phyloP scores from a whole-genome alignment of 2,113 vertebrate species.

The Plectropomus leopardus region DNA sequence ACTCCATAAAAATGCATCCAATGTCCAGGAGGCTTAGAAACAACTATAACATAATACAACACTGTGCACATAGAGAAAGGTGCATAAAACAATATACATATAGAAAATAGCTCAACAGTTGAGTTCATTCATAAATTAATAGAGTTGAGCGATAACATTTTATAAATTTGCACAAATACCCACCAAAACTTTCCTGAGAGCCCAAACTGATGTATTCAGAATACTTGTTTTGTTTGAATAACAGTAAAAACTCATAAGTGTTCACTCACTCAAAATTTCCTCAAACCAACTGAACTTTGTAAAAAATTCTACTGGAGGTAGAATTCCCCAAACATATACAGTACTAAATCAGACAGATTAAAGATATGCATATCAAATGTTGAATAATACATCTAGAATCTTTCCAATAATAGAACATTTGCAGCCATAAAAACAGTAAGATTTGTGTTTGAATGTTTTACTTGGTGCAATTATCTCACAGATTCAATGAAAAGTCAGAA shows the following conservation, averaged over 20 bases:
- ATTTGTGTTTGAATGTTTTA: neutral
- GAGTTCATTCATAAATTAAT: too few species aligned
- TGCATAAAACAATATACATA: neutral
- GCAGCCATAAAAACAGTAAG: neutral
- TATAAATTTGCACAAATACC: neutral
- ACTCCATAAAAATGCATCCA: neutral
- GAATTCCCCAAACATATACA: neutral
- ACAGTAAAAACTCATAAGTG: neutral
- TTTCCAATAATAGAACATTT: neutral
- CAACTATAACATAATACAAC: neutral
- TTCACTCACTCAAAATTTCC: neutral
- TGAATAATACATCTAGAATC: neutral
- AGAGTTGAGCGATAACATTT: too few species aligned
- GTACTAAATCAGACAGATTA: neutral
- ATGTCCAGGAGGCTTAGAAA: neutral
- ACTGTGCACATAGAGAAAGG: neutral
- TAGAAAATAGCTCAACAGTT: neutral
- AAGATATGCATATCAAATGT: neutral
- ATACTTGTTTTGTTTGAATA: neutral
- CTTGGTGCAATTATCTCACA: neutral
- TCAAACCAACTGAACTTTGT: neutral
- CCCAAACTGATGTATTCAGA: neutral
- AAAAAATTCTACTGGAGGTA: neutral
- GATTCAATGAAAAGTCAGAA: neutral
- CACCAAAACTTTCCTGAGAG: neutral